Percentiles rank a stretch among this genome's conserved stretches.
Evolutionary conservation across 2,113 vertebrate genomes (phyloP).

Genomic region (Malaclemys terrapin): DNA sequence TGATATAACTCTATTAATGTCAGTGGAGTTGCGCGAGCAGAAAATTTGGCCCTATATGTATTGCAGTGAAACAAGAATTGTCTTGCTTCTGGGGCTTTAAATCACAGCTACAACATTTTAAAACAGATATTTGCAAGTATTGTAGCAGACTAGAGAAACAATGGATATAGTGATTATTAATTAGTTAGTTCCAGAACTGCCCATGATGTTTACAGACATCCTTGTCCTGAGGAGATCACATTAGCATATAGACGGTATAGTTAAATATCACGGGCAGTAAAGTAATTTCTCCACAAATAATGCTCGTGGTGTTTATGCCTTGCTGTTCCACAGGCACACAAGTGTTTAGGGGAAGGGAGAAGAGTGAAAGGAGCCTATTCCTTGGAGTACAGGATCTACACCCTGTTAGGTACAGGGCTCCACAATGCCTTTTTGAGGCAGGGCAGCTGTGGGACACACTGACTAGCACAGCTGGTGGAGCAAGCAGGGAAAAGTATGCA

Average conservation of each 20-base stretch:
- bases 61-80: neutral
- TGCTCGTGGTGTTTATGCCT: accelerated
- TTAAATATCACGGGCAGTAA: neutral
- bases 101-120: neutral
- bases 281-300: no score
- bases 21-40: neutral
- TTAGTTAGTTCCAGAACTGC: neutral
- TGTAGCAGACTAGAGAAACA: neutral
- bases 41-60: neutral
- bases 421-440: neutral
- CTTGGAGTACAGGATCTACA: neutral
- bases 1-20: neutral
- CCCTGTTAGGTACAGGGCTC: neutral
- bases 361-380: neutral
- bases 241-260: constrained; percentile 11
- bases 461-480: neutral
- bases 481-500: accelerated
- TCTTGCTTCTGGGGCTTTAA: neutral
- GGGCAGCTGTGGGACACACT: neutral
- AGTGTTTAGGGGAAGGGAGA: accelerated
- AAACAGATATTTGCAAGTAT: neutral
- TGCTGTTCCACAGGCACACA: neutral
- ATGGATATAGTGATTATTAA: neutral
- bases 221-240: neutral
- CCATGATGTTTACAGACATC: neutral